Conservation (phyloP, 1,140 invertebrate species). For the Sipha flava region DNA sequence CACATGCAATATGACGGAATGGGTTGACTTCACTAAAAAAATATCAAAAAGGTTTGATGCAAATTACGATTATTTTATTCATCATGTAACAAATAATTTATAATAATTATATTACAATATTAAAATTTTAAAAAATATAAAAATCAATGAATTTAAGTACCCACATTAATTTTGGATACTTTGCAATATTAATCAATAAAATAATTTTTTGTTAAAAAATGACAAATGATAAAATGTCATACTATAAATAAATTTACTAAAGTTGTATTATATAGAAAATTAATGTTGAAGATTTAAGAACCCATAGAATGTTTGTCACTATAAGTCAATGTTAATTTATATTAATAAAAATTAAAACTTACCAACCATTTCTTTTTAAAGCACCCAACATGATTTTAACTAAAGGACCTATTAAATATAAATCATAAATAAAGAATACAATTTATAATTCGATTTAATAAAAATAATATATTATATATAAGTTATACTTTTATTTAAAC, state of each 20-base stretch:
- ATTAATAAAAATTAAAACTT: constrained; percentile 44
- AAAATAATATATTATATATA: background rate
- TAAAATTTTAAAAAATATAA: too few species aligned
- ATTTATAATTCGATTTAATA: background rate
- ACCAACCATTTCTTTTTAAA: constrained; percentile 77
- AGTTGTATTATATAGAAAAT: too few species aligned
- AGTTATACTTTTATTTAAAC: constrained; percentile 61
- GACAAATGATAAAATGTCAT: too few species aligned
- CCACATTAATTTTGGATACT: too few species aligned
- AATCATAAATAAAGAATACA: constrained; percentile 16
- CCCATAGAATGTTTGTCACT: background rate
- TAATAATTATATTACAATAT: too few species aligned
- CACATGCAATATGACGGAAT: constrained; percentile 80
- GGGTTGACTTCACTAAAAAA: constrained; percentile 65
- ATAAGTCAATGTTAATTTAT: too few species aligned
- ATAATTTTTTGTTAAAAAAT: too few species aligned
- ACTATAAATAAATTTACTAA: too few species aligned
- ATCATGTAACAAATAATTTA: too few species aligned
- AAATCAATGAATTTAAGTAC: too few species aligned
- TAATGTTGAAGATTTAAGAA: constrained; percentile 37
- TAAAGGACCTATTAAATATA: constrained; percentile 56
- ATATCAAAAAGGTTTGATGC: background rate
- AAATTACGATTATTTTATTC: background rate
- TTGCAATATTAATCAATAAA: too few species aligned
- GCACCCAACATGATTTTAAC: constrained; percentile 77